Evolutionary conservation across 2,113 vertebrate genomes (phyloP).

Genomic region (Misgurnus mizolepis): DNA sequence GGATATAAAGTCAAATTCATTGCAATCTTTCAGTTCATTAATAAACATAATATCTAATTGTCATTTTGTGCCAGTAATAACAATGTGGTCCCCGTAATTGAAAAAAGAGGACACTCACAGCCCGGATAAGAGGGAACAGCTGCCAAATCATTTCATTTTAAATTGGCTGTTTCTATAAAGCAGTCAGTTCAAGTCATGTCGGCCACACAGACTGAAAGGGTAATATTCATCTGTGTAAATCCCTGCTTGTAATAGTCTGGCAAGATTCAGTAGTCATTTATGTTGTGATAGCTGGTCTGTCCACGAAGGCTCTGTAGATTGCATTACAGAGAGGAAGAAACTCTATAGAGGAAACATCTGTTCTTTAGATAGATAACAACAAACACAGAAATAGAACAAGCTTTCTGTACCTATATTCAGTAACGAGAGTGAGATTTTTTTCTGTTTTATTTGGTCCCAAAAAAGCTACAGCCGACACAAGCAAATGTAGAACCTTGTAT

Average conservation of each 20-base stretch:
- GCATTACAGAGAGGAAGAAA: neutral
- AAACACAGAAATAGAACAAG: neutral
- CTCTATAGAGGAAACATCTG: constrained; percentile 22
- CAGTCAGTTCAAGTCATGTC: neutral
- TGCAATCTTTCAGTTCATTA: neutral
- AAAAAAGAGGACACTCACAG: constrained; percentile 33
- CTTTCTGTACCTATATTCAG: neutral
- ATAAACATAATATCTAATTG: constrained; percentile 35
- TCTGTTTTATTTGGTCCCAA: neutral
- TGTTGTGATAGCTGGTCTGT: no score
- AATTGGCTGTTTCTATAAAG: neutral
- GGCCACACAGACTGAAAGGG: constrained; percentile 26
- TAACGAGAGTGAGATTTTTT: neutral
- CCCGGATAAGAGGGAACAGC: neutral
- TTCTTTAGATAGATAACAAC: constrained; percentile 6
- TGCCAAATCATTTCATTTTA: neutral
- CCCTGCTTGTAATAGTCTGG: neutral
- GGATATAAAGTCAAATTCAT: no score
- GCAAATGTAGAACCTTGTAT: neutral
- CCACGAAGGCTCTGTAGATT: neutral
- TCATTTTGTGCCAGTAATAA: constrained; percentile 29
- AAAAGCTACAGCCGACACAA: neutral
- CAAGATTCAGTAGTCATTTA: no score
- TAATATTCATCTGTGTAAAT: constrained; percentile 21
- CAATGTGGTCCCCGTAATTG: constrained; percentile 12